These are phyloP conservation scores for Taphrorychus bicolor DNA, from an alignment of 2,888 invertebrate species.

Conservation along the genomic window DNA sequence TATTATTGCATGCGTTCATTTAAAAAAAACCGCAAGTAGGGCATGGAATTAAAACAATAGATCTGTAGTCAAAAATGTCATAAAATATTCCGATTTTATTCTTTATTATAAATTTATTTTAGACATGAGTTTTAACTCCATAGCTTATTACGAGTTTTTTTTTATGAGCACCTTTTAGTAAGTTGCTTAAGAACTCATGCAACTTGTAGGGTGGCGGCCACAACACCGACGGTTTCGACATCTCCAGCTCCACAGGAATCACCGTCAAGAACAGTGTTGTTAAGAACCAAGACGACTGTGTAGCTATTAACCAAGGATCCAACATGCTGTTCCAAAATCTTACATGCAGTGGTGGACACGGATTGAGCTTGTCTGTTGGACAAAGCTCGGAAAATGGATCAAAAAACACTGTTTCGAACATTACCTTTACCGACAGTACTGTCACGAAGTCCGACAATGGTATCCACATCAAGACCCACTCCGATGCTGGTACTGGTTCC, in stretches of 20 bases:
- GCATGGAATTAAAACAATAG: too few relatives aligned
- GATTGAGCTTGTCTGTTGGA: conserved; percentile 45
- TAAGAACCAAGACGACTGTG: conserved; percentile 45
- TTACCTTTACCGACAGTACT: conserved; percentile 38
- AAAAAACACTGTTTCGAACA: conserved; percentile 39
- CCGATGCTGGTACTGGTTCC: conserved; percentile 39
- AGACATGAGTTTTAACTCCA: too few relatives aligned
- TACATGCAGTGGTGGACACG: conserved; percentile 44
- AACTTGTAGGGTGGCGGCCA: conserved; percentile 17
- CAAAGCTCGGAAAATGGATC: conserved; percentile 31
- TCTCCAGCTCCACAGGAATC: conserved; percentile 36
- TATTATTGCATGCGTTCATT: too few relatives aligned
- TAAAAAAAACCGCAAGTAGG: too few relatives aligned
- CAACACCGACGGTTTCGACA: conserved; percentile 42
- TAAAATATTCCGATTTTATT: too few relatives aligned
- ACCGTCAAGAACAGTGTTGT: conserved; percentile 40
- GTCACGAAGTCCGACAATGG: conserved; percentile 43
- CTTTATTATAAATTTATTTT: too few relatives aligned
- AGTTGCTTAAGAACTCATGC: neutral
- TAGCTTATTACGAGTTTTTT: too few relatives aligned
- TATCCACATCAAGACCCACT: conserved; percentile 44
- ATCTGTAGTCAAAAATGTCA: too few relatives aligned
- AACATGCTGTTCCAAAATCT: conserved; percentile 36
- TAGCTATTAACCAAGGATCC: conserved; percentile 43
- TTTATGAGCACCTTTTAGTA: too few relatives aligned